phyloP scores from a whole-genome alignment of 2,113 vertebrate genomes.

The Echinops telfairi region DNA sequence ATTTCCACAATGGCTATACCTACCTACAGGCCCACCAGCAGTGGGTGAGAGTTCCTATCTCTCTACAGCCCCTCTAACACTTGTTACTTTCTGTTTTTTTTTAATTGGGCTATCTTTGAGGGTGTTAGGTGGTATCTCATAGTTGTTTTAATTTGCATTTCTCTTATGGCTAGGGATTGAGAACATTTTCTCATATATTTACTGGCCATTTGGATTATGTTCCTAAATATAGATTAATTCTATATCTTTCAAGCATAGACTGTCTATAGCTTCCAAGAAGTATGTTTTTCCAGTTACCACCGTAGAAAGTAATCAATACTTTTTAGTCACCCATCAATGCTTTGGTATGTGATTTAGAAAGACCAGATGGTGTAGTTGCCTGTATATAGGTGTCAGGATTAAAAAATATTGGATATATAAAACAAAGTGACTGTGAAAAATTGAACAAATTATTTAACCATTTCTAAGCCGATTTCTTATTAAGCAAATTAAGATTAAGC shows the following conservation, averaged over 20 bases:
- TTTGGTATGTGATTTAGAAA: conserved; percentile 2
- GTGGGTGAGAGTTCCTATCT: too few relatives aligned
- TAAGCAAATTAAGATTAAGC: background rate
- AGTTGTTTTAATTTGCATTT: too few relatives aligned
- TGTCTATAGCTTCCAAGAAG: background rate
- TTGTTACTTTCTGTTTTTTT: too few relatives aligned
- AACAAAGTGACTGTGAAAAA: background rate
- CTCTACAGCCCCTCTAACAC: too few relatives aligned
- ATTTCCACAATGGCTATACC: too few relatives aligned
- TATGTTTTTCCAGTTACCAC: background rate
- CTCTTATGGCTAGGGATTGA: too few relatives aligned
- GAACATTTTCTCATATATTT: too few relatives aligned
- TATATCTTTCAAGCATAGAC: conserved; percentile 45
- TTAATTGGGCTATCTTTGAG: too few relatives aligned
- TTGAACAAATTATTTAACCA: background rate
- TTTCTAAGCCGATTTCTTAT: background rate
- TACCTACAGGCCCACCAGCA: too few relatives aligned
- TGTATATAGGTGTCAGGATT: background rate
- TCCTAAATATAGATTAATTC: background rate
- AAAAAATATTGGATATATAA: background rate
- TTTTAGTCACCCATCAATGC: background rate
- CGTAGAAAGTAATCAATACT: background rate
- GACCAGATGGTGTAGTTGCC: background rate
- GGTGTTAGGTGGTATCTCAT: too few relatives aligned
- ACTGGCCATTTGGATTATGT: background rate